phyloP scores from a whole-genome alignment of 2,113 vertebrate species.

The Coptodon bakossiorum region DNA sequence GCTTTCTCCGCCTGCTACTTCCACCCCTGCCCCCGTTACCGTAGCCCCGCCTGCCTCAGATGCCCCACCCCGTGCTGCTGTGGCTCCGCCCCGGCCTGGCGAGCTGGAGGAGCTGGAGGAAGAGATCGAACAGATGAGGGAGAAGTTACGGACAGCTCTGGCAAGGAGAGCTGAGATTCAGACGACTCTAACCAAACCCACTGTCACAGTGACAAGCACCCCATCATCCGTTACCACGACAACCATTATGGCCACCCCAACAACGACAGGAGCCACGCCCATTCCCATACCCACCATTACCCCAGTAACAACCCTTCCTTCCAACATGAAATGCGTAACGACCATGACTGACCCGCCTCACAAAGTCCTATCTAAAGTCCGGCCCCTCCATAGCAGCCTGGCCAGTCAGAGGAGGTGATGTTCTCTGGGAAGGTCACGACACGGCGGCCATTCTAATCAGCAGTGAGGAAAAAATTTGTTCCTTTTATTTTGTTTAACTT shows the following conservation, averaged over 20 bases:
- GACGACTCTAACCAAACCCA: conserved; percentile 61
- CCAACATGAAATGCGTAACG: conserved; percentile 18
- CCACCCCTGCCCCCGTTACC: background rate
- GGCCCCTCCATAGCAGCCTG: conserved; percentile 35
- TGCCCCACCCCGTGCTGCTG: background rate
- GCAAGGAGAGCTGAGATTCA: conserved; percentile 76
- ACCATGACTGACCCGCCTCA: conserved; percentile 46
- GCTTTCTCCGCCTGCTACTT: background rate
- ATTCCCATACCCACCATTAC: background rate
- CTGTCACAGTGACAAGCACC: background rate
- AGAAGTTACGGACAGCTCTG: conserved; percentile 72
- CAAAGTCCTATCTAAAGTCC: conserved; percentile 48
- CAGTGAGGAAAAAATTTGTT: background rate
- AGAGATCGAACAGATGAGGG: conserved; percentile 72
- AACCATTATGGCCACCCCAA: background rate
- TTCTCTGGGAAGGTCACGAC: background rate
- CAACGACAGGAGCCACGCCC: background rate
- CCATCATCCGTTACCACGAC: background rate
- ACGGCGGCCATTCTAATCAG: background rate
- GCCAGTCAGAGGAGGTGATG: conserved; percentile 66
- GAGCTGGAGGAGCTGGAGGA: conserved; percentile 79
- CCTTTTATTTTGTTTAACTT: background rate
- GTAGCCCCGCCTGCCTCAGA: background rate
- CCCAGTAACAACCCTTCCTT: conserved; percentile 11
- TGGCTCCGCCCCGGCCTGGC: background rate